Conservation (phyloP, 2,888 invertebrate genomes). For the Nymphalis c-album region DNA sequence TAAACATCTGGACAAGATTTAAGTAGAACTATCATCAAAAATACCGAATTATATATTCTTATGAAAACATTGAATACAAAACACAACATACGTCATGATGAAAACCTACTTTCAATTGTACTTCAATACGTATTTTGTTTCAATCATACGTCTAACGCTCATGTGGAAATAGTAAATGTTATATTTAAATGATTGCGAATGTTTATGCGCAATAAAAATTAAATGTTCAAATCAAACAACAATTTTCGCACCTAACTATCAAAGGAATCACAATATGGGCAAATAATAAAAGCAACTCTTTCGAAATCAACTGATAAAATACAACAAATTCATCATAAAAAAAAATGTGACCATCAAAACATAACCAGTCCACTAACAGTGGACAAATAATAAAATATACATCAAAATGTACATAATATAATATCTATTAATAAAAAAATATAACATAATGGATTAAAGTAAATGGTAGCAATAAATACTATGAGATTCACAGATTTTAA, state of each 20-base stretch:
- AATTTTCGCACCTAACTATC: conserved; percentile 62
- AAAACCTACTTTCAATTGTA: conserved; percentile 76
- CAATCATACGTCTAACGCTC: conserved; percentile 67
- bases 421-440: conserved; percentile 77
- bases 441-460: conserved; percentile 79
- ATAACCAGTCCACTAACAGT: conserved; percentile 72
- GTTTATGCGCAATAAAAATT: conserved; percentile 55
- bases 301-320: conserved; percentile 73
- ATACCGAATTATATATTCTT: conserved; percentile 58
- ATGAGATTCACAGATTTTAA: conserved; percentile 82
- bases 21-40: conserved; percentile 68
- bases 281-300: conserved; percentile 63
- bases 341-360: conserved; percentile 74
- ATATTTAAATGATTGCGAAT: conserved; percentile 53
- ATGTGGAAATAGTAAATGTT: conserved; percentile 64
- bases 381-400: conserved; percentile 80
- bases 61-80: conserved; percentile 53
- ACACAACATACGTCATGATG: conserved; percentile 48
- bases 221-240: conserved; percentile 62
- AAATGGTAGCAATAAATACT: conserved; percentile 81
- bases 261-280: conserved; percentile 65
- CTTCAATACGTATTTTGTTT: conserved; percentile 81
- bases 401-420: conserved; percentile 82
- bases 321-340: conserved; percentile 77
- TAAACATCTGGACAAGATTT: conserved; percentile 68